phyloP scores from a whole-genome alignment of 2,888 invertebrate genomes.

The Sympetrum striolatum region DNA sequence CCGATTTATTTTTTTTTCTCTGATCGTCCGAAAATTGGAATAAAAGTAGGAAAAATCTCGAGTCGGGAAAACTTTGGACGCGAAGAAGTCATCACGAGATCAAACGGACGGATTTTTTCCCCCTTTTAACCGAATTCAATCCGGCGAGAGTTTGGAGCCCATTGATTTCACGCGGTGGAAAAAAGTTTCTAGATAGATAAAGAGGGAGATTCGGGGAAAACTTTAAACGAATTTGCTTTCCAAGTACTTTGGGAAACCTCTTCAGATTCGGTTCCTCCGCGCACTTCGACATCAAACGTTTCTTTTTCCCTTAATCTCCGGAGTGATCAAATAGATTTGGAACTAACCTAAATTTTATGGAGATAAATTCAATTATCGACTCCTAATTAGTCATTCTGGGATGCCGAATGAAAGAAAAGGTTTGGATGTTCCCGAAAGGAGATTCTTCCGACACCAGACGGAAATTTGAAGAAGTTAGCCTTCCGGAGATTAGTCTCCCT shows the following conservation, averaged over 20 bases:
- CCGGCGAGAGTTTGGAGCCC: not conserved
- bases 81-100: not conserved
- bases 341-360: not conserved
- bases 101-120: not conserved
- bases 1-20: no score
- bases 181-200: no score
- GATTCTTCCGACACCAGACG: no score
- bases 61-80: not conserved
- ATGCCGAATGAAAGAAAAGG: not conserved
- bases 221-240: not conserved
- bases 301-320: not conserved
- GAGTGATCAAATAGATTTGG: not conserved
- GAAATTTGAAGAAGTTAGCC: no score
- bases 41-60: no score
- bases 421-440: no score
- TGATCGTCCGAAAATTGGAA: no score
- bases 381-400: not conserved
- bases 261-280: not conserved
- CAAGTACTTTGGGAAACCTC: not conserved
- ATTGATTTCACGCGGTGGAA: no score
- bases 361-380: not conserved
- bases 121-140: not conserved
- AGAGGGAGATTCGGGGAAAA: not conserved
- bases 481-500: no score
- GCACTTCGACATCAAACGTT: not conserved